Evolutionary conservation across 2,797 vertebrate species (phyloP), one percentile per base, ranked within the genome.

Genomic region (Synaphobranchus kaupii): DNA sequence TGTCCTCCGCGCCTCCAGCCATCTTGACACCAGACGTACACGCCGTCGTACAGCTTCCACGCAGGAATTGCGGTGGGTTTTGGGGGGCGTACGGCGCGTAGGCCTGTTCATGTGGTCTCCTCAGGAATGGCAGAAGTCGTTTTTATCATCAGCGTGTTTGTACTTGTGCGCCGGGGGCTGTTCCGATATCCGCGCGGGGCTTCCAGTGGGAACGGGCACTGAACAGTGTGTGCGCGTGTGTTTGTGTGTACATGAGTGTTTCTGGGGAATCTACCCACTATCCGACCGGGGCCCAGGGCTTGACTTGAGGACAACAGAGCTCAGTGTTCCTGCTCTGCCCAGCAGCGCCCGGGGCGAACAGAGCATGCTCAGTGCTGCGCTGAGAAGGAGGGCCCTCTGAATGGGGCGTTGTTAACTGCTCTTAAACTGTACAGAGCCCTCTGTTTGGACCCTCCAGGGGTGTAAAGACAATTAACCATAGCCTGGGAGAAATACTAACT

Each of bases 401-500:
- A 63, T 86, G 58, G 34, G 78, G 68, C 83, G 60, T 84, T 88
- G 80, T 82, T 76, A 48, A 86, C 56, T 34, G 84, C 87, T 89
- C 52, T 87, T 52, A 89, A 87, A 84, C 47, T 78, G 84, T 84
- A 63, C 82, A 81, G 81, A 31, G 60, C 78, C 47, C 88, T 81
- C 66, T 76, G 86, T 85, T 83, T 81, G 71, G 86, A 85, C 86
- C 86, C 86, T 66, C 39, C 52, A 87, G 88, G 86, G 68, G 25
- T 28, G 34, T 60, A 63, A 48, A 84, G 84, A 87, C 86, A 88
- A 86, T 87, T 83, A 87, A 80, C 50, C 73, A 50, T 66, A 85
- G 90, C 85, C 76, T 73, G 48, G 80, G 87, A 84, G 89, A 87
- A 90, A 89, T 84, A 87, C 73, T 78, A 86, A 86, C 63, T 34